A percentile compares a stretch with the other conserved stretches of the same genome.
These are phyloP conservation scores for Poeciliopsis presidionis DNA, from an alignment of 2,797 vertebrate genomes.

Conservation along the genomic window DNA sequence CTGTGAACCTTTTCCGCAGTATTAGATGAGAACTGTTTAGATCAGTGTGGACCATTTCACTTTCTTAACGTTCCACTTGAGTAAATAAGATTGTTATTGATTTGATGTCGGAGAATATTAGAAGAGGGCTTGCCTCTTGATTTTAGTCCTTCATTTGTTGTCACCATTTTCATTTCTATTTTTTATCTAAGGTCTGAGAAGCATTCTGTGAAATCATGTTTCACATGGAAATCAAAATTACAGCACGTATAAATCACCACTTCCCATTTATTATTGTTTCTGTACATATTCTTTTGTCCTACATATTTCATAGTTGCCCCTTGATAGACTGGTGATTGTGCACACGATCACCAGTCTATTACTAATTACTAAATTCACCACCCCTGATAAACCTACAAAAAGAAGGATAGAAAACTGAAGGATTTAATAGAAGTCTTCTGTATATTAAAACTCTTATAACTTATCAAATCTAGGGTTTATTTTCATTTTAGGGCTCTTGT, in stretches of 20 bases:
- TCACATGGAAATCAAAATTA: not conserved
- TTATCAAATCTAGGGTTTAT: not conserved
- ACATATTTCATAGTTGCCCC: not conserved
- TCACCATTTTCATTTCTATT: not conserved
- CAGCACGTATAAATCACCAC: not conserved
- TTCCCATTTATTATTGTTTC: not conserved
- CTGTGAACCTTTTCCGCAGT: not conserved
- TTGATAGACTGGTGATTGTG: not conserved
- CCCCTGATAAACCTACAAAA: not conserved
- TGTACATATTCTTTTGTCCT: not conserved
- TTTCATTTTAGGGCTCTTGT: not conserved
- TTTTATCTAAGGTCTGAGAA: not conserved
- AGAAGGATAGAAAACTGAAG: not conserved
- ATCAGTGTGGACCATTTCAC: not conserved
- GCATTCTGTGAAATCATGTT: not conserved
- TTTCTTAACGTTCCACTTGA: not conserved
- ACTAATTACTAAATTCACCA: not conserved
- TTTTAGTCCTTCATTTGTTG: not conserved
- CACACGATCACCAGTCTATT: not conserved
- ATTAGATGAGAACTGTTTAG: not conserved
- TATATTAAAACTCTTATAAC: not conserved
- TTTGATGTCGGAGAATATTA: not conserved
- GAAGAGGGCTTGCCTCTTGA: not conserved
- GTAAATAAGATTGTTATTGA: not conserved
- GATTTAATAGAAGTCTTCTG: not conserved